These are phyloP conservation scores for Himalopsyche kuldschensis DNA, from an alignment of 2,888 invertebrate genomes.

Conservation along the genomic window DNA sequence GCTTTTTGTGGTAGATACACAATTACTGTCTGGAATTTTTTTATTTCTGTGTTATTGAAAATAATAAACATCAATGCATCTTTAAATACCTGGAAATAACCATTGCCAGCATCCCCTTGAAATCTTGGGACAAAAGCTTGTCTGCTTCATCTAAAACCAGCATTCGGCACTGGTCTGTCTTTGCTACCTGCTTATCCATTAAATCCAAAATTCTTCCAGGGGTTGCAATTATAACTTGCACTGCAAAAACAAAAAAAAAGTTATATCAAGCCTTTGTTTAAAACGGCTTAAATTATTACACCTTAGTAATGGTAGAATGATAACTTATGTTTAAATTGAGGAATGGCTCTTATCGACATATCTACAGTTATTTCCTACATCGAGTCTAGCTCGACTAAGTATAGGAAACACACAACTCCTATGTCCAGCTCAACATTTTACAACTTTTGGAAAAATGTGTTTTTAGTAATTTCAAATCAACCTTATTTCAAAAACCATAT, in stretches of 20 bases:
- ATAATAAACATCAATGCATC: background rate
- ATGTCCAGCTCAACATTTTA: too few relatives aligned
- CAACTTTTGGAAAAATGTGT: too few relatives aligned
- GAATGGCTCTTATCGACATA: too few relatives aligned
- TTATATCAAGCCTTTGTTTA: background rate
- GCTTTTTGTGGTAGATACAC: background rate
- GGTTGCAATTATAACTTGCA: conserved; percentile 98
- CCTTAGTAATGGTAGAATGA: too few relatives aligned
- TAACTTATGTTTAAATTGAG: too few relatives aligned
- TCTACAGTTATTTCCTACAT: too few relatives aligned
- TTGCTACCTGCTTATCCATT: conserved; percentile 95
- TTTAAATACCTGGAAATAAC: conserved; percentile 73
- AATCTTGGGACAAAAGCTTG: conserved; percentile 98
- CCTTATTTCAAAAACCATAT: too few relatives aligned
- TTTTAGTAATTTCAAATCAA: too few relatives aligned
- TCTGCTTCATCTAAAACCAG: conserved; percentile 99
- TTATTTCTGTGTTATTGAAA: background rate
- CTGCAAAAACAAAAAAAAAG: conserved; percentile 54
- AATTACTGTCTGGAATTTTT: background rate
- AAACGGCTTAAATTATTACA: too few relatives aligned
- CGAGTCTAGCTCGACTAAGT: too few relatives aligned
- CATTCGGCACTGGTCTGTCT: conserved; percentile 95
- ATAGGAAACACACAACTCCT: too few relatives aligned
- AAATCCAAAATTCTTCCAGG: conserved; percentile 99
- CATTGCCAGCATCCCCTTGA: conserved; percentile 98